A percentile compares a stretch with the other conserved stretches of the same genome.
Evolutionary conservation across 1,140 invertebrate species (phyloP).

Genomic region (Zelostemma sp.): DNA sequence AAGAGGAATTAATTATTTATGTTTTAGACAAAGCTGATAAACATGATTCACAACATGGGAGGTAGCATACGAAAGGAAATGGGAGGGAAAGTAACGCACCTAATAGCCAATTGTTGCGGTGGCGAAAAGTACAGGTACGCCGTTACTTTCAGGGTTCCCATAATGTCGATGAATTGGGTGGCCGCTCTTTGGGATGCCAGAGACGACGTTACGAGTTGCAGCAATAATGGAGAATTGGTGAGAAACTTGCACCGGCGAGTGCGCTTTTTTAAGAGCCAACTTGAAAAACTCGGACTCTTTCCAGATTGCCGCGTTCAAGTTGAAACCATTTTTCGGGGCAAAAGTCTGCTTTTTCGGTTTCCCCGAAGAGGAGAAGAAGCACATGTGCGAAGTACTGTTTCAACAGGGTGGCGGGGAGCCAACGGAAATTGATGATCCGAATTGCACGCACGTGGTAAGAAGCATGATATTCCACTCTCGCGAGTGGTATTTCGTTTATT

Average conservation of each 20-base stretch:
- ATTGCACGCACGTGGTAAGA: constrained; percentile 93
- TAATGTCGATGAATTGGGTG: constrained; percentile 91
- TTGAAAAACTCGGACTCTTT: constrained; percentile 68
- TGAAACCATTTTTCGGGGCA: constrained; percentile 90
- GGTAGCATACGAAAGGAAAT: constrained; percentile 93
- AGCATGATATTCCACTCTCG: no score
- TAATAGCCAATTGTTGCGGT: constrained; percentile 87
- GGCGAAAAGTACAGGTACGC: constrained; percentile 91
- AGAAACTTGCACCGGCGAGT: constrained; percentile 63
- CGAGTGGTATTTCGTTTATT: neutral
- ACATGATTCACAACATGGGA: constrained; percentile 93
- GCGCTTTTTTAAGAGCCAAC: no score
- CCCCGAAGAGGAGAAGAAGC: constrained; percentile 85
- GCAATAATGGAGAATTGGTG: constrained; percentile 75
- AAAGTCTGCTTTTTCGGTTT: constrained; percentile 92
- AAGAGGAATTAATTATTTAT: constrained; percentile 15
- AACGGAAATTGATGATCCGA: constrained; percentile 81
- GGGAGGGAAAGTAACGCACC: constrained; percentile 88
- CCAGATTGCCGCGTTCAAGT: constrained; percentile 72
- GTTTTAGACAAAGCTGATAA: constrained; percentile 82
- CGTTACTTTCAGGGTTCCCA: constrained; percentile 87
- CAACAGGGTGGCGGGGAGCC: constrained; percentile 88
- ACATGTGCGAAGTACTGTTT: constrained; percentile 90
- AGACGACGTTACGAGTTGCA: constrained; percentile 78
- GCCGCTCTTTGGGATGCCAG: constrained; percentile 84